Percentiles rank a stretch among this genome's conserved stretches.
These are phyloP conservation scores for Cottus gobio DNA, from an alignment of 2,113 vertebrate species.

Conservation along the genomic window DNA sequence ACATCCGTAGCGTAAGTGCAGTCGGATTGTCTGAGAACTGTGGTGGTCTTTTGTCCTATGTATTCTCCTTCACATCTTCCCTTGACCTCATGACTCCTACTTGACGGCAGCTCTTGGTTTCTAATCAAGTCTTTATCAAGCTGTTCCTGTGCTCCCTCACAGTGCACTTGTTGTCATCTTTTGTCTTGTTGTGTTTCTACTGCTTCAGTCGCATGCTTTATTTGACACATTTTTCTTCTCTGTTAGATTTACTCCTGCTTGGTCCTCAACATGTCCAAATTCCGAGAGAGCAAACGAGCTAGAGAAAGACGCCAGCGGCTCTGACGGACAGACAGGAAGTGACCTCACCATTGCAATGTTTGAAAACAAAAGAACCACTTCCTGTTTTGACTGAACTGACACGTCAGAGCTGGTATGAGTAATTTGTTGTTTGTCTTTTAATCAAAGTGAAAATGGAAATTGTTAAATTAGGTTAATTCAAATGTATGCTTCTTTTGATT, in stretches of 20 bases:
- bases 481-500: neutral
- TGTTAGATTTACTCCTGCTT: neutral
- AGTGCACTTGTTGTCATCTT: too few species aligned
- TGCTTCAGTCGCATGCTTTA: neutral
- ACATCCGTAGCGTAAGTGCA: too few species aligned
- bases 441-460: neutral
- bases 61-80: too few species aligned
- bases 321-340: conserved; percentile 33
- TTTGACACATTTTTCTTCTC: neutral
- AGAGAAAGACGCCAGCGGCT: neutral
- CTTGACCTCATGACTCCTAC: too few species aligned
- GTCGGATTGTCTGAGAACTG: too few species aligned
- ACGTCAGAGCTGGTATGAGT: neutral
- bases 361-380: conserved; percentile 46
- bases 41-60: too few species aligned
- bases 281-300: conserved; percentile 7
- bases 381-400: conserved; percentile 45
- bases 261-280: neutral
- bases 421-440: neutral
- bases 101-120: neutral
- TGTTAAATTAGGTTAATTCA: neutral
- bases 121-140: neutral
- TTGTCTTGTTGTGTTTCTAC: too few species aligned
- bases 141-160: too few species aligned
- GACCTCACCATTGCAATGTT: conserved; percentile 24